phyloP scores from a whole-genome alignment of 2,888 invertebrate species.

The Pollenia angustigena region DNA sequence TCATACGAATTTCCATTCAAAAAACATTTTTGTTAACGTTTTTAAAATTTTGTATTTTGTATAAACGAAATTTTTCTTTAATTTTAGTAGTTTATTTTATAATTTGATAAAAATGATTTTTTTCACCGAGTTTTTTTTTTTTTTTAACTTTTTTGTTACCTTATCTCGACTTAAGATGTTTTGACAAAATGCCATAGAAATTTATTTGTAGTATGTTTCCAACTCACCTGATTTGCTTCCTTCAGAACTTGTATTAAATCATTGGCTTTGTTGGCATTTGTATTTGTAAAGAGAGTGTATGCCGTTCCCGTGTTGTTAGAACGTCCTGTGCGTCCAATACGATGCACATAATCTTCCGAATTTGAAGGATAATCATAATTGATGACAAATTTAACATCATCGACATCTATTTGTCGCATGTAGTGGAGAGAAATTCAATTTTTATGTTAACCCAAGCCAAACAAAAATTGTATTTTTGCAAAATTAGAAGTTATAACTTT shows the following conservation, averaged over 20 bases:
- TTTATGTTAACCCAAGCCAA: slow-evolving; percentile 67
- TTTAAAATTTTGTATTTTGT: too few relatives aligned
- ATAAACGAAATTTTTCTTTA: too few relatives aligned
- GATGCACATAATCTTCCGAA: slow-evolving; percentile 97
- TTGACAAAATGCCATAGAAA: not conserved
- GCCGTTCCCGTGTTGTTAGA: slow-evolving; percentile 97
- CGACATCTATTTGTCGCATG: slow-evolving; percentile 90
- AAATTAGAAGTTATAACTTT: slow-evolving; percentile 66
- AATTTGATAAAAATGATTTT: too few relatives aligned
- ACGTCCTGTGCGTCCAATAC: slow-evolving; percentile 98
- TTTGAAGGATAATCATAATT: slow-evolving; percentile 99
- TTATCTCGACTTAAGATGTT: not conserved
- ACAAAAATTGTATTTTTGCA: slow-evolving; percentile 59
- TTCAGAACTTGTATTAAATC: slow-evolving; percentile 96
- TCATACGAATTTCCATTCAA: too few relatives aligned
- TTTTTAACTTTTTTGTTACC: too few relatives aligned
- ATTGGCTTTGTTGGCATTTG: slow-evolving; percentile 94
- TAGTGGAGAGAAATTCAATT: slow-evolving; percentile 71
- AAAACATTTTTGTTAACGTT: too few relatives aligned
- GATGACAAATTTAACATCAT: slow-evolving; percentile 99
- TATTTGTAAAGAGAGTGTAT: slow-evolving; percentile 97
- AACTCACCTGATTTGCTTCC: slow-evolving; percentile 93
- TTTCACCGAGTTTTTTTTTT: too few relatives aligned
- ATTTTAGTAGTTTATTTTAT: too few relatives aligned
- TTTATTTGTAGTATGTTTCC: not conserved